These are phyloP conservation scores for Furnarius figulus DNA, from an alignment of 2,113 vertebrate species.

Conservation along the genomic window DNA sequence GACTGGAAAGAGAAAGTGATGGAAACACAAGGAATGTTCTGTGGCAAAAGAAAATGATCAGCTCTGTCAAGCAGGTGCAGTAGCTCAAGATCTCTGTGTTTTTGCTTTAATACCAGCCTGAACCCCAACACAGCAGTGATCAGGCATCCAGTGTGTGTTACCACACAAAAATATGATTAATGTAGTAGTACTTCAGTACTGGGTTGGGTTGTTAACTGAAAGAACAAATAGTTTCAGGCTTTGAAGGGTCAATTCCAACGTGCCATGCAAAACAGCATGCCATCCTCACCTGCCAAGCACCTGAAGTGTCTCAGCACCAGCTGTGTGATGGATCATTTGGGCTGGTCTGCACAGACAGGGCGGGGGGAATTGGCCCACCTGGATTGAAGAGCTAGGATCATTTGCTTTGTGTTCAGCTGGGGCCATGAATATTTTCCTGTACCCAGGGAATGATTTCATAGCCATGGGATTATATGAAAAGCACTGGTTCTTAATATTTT, in stretches of 20 bases:
- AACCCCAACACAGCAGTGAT: not conserved
- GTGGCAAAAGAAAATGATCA: not conserved
- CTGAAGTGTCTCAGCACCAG: not conserved
- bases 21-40: not conserved
- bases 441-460: not conserved
- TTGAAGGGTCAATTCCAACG: not conserved
- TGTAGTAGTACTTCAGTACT: not conserved
- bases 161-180: not conserved
- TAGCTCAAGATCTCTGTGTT: not conserved
- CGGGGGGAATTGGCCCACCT: not conserved
- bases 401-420: constrained; percentile 3
- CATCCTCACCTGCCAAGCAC: not conserved
- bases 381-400: not conserved
- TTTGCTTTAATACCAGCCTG: not conserved
- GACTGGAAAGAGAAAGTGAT: not conserved
- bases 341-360: not conserved
- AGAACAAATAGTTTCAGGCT: not conserved
- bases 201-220: not conserved
- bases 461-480: not conserved
- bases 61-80: not conserved
- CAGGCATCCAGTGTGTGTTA: not conserved
- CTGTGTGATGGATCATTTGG: not conserved
- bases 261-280: not conserved
- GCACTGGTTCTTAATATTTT: not conserved
- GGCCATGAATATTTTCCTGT: not conserved